These are phyloP conservation scores for Tychaedon coryphoeus DNA, from an alignment of 2,113 vertebrate genomes.

Conservation along the genomic window DNA sequence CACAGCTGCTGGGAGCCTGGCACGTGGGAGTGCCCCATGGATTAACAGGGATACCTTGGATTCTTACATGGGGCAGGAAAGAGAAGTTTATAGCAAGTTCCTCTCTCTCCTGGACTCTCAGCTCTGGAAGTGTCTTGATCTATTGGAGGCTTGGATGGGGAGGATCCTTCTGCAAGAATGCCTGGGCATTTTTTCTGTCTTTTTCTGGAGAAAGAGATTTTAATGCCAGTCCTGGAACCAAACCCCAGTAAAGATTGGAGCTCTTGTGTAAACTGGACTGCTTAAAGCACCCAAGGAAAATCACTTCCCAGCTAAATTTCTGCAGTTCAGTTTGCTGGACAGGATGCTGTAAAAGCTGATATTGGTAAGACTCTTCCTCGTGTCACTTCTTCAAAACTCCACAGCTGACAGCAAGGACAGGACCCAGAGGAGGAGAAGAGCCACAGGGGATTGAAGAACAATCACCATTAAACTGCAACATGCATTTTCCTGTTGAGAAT, in stretches of 20 bases:
- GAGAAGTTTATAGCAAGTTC: neutral
- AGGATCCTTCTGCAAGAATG: neutral
- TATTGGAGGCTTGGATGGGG: neutral
- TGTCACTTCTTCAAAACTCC: neutral
- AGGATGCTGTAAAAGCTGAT: neutral
- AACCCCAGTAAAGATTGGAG: neutral
- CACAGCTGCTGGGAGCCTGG: neutral
- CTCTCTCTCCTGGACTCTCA: neutral
- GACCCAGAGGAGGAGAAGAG: neutral
- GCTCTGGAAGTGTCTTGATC: neutral
- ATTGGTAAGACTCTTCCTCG: neutral
- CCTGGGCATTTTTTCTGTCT: neutral
- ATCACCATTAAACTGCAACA: accelerated
- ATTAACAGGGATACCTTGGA: accelerated
- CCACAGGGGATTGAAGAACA: neutral
- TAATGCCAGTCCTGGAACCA: neutral
- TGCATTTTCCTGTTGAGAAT: neutral
- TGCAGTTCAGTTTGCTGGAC: neutral
- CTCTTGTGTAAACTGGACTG: neutral
- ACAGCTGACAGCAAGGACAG: neutral
- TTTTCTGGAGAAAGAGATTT: neutral
- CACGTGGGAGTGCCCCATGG: accelerated
- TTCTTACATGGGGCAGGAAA: neutral
- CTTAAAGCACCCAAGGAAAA: neutral
- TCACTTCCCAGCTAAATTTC: neutral